phyloP scores from a whole-genome alignment of 2,797 vertebrate species.

The Gallinago stenura region DNA sequence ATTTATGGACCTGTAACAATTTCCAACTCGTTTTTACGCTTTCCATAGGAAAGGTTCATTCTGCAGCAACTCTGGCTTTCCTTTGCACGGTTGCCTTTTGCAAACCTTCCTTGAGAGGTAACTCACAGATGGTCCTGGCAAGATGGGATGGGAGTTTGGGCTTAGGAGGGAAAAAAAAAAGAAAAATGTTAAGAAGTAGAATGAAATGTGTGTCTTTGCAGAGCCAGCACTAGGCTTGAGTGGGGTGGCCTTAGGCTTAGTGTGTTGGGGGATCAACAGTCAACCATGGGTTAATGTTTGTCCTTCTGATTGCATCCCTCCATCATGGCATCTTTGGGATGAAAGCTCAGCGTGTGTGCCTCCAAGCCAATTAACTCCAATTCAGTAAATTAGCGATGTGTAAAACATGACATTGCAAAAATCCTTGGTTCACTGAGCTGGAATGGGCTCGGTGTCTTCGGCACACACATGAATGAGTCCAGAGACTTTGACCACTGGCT shows the following conservation, averaged over 20 bases:
- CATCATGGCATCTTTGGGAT: background rate
- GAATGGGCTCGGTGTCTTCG: background rate
- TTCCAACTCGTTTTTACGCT: background rate
- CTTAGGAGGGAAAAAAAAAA: background rate
- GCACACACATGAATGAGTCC: background rate
- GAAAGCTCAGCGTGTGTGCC: conserved; percentile 31
- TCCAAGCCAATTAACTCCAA: conserved; percentile 26
- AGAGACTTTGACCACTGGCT: conserved; percentile 39
- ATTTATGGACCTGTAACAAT: rapidly evolving
- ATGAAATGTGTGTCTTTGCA: background rate
- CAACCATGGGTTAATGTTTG: conserved; percentile 6
- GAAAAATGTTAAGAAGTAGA: background rate
- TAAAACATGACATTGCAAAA: conserved; percentile 59
- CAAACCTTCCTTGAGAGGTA: background rate
- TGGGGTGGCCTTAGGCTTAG: background rate
- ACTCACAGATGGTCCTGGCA: background rate
- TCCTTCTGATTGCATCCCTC: conserved; percentile 6
- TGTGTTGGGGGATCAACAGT: background rate
- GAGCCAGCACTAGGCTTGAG: background rate
- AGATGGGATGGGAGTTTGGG: background rate
- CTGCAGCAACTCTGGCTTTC: background rate
- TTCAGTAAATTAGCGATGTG: conserved; percentile 18
- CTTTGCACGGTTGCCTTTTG: background rate
- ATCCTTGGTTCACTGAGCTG: conserved; percentile 14
- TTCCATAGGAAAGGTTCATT: background rate